Evolutionary conservation across 2,888 invertebrate genomes (phyloP).

Genomic region (Sarcophaga caerulescens): DNA sequence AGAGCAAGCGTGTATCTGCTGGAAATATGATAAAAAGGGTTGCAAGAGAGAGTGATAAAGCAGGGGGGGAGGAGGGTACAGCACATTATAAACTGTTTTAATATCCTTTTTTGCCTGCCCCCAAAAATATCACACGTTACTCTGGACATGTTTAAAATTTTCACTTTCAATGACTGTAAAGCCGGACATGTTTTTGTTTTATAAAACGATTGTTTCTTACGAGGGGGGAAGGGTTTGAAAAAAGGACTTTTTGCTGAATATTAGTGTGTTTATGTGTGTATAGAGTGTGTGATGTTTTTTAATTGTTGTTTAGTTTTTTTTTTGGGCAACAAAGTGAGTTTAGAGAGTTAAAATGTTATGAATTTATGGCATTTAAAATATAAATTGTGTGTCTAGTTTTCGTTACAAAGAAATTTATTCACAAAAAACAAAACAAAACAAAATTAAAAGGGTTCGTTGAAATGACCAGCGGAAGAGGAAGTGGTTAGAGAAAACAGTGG

Average conservation of each 20-base stretch:
- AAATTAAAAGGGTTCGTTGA: not conserved
- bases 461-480: not conserved
- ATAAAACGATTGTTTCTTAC: not conserved
- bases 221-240: not conserved
- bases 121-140: slow-evolving; percentile 56
- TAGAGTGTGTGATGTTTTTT: slow-evolving; percentile 46
- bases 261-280: not conserved
- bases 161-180: slow-evolving; percentile 26
- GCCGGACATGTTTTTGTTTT: not conserved
- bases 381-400: slow-evolving; percentile 70
- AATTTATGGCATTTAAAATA: slow-evolving; percentile 79
- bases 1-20: slow-evolving; percentile 9
- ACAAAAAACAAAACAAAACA: slow-evolving; percentile 45
- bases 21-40: slow-evolving; percentile 18
- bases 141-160: slow-evolving; percentile 52
- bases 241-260: not conserved
- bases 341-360: slow-evolving; percentile 64
- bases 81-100: slow-evolving; percentile 48
- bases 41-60: not conserved
- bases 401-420: slow-evolving; percentile 18
- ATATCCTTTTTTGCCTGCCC: slow-evolving; percentile 40
- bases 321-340: not conserved
- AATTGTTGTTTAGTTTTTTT: slow-evolving; percentile 46
- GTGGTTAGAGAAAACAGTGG: slow-evolving; percentile 7
- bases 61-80: not conserved